Evolutionary conservation across 1,140 invertebrate genomes (phyloP), one percentile per base, ranked within the genome.

Genomic region (Melipona quadrifasciata): DNA sequence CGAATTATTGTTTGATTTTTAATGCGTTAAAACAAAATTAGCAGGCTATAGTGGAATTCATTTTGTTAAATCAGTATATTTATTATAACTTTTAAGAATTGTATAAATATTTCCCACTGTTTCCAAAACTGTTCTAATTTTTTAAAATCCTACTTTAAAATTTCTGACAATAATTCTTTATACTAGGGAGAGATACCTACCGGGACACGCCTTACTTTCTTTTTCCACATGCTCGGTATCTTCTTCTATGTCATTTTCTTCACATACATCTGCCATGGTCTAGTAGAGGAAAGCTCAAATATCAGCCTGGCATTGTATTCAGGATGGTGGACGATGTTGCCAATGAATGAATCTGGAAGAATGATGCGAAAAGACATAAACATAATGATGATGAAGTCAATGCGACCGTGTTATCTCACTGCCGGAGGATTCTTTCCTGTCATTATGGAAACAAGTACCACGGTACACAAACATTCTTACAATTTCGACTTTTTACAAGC

Each of bases 351-450:
- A 12, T 3, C 27, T 10, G 71, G 86, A n/a, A 86, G 8, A 31
- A 27, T 8, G 12, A 11, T 90, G 21, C 58, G 85, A 21, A 82
- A n/a, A 19, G 82, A 75, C 10, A 12, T 89, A 3, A 39, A 53
- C 11, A 75, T 87, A 4, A 75, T 91, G 0, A 87, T 90, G 1
- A 47, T 72, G 4, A 74, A 86, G 67, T 58, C 89, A 0, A 51
- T 8, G 24, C 68, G 24, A 17, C 67, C 87, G 10, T 88, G 89
- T 27, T 79, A 67, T 24, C 61, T 90, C 31, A 82, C 82, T 16
- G 90, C 89, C 19, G 84, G 87, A n/a, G 87, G 87, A 14, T 89
- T 87, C 39, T 90, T 87, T 58, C 85, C 89, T 10, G 73, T 90
- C 17, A 90, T 89, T 0, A 81, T 91, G 68, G 84, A 85, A 47